A percentile compares a stretch with the other conserved stretches of the same genome.
Evolutionary conservation across 2,888 invertebrate genomes (phyloP).

Genomic region (Cinara cedri): DNA sequence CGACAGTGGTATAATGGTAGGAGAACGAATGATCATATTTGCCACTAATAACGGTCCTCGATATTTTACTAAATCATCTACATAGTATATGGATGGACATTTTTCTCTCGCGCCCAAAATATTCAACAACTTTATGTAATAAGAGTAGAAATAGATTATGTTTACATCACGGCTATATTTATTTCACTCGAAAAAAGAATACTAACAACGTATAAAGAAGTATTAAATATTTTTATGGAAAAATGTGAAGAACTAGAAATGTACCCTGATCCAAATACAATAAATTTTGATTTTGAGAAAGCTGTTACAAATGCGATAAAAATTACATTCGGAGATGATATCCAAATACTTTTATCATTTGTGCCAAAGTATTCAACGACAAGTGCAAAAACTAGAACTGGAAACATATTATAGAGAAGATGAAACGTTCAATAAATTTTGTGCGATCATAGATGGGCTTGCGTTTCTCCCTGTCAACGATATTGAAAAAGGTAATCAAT

Average conservation of each 20-base stretch:
- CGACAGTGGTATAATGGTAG: not conserved
- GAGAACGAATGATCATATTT: not conserved
- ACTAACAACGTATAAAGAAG: not conserved
- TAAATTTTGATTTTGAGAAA: conserved; percentile 5
- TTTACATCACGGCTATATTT: not conserved
- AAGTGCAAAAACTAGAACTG: not conserved
- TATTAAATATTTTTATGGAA: not conserved
- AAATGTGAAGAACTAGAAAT: conserved; percentile 8
- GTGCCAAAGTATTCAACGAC: not conserved
- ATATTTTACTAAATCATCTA: not conserved
- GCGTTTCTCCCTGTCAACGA: not conserved
- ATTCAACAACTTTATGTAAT: not conserved
- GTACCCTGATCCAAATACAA: not conserved
- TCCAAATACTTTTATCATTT: conserved; percentile 1
- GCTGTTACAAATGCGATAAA: conserved; percentile 1
- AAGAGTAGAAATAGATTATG: conserved; percentile 4
- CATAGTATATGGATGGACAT: too few relatives aligned
- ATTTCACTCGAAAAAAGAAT: not conserved
- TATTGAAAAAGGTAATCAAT: conserved; percentile 7
- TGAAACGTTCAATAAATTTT: not conserved
- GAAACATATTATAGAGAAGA: not conserved
- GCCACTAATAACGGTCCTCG: not conserved
- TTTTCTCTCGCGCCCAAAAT: too few relatives aligned
- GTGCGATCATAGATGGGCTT: not conserved
- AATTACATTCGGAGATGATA: not conserved